Percentiles rank a stretch among this genome's conserved stretches.
Conservation (phyloP, 2,888 invertebrate genomes). For the Tribolium freemani region DNA sequence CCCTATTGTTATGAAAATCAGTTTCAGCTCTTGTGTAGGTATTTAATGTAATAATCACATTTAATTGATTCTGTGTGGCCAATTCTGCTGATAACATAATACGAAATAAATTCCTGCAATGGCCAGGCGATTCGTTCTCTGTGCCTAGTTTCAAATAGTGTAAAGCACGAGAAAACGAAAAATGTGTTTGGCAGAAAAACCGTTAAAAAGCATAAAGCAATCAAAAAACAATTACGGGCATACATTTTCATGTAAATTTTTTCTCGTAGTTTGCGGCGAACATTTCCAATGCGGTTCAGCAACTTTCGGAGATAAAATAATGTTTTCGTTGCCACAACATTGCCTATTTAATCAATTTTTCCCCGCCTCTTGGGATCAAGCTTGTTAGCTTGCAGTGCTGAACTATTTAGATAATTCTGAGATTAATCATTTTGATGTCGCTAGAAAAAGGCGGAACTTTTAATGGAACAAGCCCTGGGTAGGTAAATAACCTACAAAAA, state of each 20-base stretch:
- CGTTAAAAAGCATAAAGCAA: neutral
- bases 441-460: slow-evolving; percentile 19
- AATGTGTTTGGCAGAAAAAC: neutral
- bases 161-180: neutral
- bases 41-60: no score
- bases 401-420: neutral
- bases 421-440: neutral
- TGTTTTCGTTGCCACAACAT: no score
- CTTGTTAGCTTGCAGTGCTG: neutral
- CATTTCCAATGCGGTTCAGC: neutral
- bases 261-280: neutral
- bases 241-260: neutral
- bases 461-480: slow-evolving; percentile 23
- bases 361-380: neutral
- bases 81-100: slow-evolving; percentile 16
- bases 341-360: neutral
- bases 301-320: neutral
- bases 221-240: neutral
- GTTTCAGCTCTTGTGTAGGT: no score
- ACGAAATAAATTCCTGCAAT: slow-evolving; percentile 18
- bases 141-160: neutral
- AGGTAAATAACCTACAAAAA: slow-evolving; percentile 32
- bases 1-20: no score
- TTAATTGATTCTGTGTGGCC: no score
- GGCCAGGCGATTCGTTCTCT: neutral